Evolutionary conservation across 2,113 vertebrate species (phyloP), one percentile per base, ranked within the genome.

Genomic region (Tinamus guttatus): DNA sequence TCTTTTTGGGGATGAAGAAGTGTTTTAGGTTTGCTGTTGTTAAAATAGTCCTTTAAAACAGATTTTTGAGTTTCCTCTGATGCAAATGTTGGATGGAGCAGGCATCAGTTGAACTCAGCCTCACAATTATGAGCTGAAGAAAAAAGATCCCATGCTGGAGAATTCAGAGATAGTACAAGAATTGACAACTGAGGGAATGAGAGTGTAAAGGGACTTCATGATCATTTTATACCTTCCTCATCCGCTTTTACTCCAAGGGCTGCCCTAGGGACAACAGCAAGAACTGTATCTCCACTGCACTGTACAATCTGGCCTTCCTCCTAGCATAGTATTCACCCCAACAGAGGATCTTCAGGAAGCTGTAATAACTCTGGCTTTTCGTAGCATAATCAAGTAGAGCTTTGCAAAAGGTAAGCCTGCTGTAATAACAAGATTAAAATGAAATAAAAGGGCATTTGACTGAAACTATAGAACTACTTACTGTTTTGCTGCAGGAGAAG

Each of bases 81-180:
- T 0, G 0, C 8, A 36, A 74, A 7, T 15, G 5, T 3, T 81
- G 4, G 3, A 30, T 5, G 7, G 8, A 14, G 5, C 14, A 18
- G 5, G 4, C 11, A 2, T 40, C 12, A 69, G 18, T 7, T 62
- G 5, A 45, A 38, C 24, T 79, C 32, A 58, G 6, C 12, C 90
- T 40, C 71, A 3, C 59, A 25, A 7, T 7, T 78, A 58, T 0
- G 5, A 70, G 34, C 14, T 49, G 15, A 22, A 45, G 6, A 30
- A 30, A 56, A 65, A 4, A 67, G 63, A 12, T 2, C 14, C 16
- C 13, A 32, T 34, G 4, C 7, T 32, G 21, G 27, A 69, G 32
- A 76, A 81, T 41, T 10, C 64, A 67, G 40, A 62, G 34, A 13
- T 38, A 62, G 22, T 2, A 24, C 28, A 85, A 62, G 28, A 73